phyloP scores from a whole-genome alignment of 2,113 vertebrate species.

The Vulpes lagopus region DNA sequence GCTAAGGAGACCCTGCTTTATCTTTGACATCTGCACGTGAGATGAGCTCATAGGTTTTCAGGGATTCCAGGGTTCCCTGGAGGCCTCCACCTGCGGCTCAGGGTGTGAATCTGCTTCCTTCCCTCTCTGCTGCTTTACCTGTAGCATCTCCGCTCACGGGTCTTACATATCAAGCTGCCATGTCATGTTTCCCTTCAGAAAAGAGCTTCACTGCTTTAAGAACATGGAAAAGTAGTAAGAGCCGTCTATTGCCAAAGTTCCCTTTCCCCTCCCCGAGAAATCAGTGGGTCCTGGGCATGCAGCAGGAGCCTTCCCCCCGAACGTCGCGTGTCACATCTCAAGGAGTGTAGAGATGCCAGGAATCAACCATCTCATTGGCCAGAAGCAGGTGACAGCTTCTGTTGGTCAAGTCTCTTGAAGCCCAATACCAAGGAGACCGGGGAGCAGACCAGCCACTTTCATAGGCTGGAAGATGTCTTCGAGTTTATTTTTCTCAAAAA shows the following conservation, averaged over 20 bases:
- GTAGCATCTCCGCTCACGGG: neutral
- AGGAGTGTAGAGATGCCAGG: slow-evolving; percentile 45
- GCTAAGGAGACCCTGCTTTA: neutral
- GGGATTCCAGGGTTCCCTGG: neutral
- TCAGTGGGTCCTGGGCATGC: neutral
- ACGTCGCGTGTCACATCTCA: neutral
- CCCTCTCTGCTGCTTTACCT: neutral
- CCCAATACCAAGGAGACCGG: slow-evolving; percentile 78
- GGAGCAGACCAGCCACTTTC: slow-evolving; percentile 86
- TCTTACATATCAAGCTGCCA: neutral
- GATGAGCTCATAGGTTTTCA: neutral
- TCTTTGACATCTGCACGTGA: neutral
- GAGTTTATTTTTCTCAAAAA: slow-evolving; percentile 88
- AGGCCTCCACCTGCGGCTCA: neutral
- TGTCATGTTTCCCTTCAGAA: neutral
- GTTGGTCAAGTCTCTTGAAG: slow-evolving; percentile 78
- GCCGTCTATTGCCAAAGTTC: neutral
- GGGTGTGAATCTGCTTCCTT: neutral
- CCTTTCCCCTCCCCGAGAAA: neutral
- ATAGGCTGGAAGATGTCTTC: slow-evolving; percentile 87
- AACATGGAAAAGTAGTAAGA: neutral
- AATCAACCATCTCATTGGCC: slow-evolving; percentile 74
- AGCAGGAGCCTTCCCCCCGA: neutral
- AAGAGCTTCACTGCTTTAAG: slow-evolving; percentile 18
- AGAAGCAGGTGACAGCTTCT: slow-evolving; percentile 82